phyloP scores from a whole-genome alignment of 2,888 invertebrate genomes.

The Diloba caeruleocephala region DNA sequence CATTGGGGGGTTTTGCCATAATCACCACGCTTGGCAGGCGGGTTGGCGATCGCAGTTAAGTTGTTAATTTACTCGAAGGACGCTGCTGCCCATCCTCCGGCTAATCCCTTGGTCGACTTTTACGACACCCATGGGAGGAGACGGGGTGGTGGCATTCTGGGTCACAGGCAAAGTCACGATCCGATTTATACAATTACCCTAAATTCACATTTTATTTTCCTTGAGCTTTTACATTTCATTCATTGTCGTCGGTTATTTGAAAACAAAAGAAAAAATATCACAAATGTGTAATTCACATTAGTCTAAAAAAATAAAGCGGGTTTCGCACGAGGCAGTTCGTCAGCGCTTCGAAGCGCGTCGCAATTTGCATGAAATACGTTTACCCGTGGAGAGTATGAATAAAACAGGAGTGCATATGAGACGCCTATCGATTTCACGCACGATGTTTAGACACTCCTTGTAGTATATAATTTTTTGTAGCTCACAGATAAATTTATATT shows the following conservation, averaged over 20 bases:
- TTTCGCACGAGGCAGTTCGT: conserved; percentile 14
- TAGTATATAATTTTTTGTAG: conserved; percentile 2
- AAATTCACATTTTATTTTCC: conserved; percentile 44
- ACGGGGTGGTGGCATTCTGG: too few relatives aligned
- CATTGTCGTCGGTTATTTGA: conserved; percentile 43
- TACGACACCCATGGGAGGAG: too few relatives aligned
- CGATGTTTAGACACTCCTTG: not conserved
- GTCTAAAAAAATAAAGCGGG: conserved; percentile 30
- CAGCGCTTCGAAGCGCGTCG: conserved; percentile 4
- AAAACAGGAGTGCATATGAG: conserved; percentile 31
- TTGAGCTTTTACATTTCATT: conserved; percentile 35
- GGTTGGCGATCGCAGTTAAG: too few relatives aligned
- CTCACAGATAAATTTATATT: not conserved
- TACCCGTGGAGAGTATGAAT: conserved; percentile 30
- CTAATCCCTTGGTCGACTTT: too few relatives aligned
- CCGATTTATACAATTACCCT: conserved; percentile 40
- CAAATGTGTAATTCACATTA: conserved; percentile 36
- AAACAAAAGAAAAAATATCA: conserved; percentile 42
- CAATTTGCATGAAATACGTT: conserved; percentile 42
- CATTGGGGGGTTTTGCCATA: too few relatives aligned
- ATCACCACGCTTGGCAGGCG: too few relatives aligned
- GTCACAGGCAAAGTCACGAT: conserved; percentile 31
- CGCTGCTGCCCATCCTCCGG: too few relatives aligned
- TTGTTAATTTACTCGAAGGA: too few relatives aligned
- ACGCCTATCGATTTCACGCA: conserved; percentile 22